phyloP scores from a whole-genome alignment of 2,113 vertebrate genomes.

The Gobio gobio region DNA sequence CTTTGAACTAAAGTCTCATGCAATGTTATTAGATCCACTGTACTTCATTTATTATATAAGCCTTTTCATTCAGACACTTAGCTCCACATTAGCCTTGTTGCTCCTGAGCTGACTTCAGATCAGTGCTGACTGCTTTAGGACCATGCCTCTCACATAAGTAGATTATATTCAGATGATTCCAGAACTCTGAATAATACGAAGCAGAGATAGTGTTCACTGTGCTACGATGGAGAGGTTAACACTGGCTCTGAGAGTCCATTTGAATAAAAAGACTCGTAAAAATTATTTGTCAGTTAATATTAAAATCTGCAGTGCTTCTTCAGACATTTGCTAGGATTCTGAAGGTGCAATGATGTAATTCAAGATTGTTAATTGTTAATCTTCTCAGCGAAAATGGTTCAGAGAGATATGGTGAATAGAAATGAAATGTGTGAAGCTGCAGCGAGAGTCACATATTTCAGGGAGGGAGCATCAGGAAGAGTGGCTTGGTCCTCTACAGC shows the following conservation, averaged over 20 bases:
- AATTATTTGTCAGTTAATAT: neutral
- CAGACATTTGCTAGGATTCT: neutral
- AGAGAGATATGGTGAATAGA: neutral
- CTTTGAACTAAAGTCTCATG: neutral
- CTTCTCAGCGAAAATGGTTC: neutral
- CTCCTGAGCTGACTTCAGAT: conserved; percentile 17
- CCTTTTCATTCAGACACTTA: neutral
- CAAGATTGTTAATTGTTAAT: neutral
- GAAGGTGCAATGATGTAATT: neutral
- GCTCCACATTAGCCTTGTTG: neutral
- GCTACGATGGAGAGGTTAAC: neutral
- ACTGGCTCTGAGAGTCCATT: neutral
- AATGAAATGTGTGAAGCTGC: neutral
- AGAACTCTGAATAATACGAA: neutral
- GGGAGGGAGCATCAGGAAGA: neutral
- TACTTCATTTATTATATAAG: neutral
- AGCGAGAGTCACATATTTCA: neutral
- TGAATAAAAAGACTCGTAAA: neutral
- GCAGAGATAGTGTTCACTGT: neutral
- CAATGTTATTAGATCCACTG: conserved; percentile 1
- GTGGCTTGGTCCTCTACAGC: neutral
- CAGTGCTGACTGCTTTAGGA: neutral
- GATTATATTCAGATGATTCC: neutral
- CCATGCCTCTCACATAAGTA: neutral
- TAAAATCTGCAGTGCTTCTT: neutral